Base-by-base conservation (phyloP, 2,113 vertebrate genomes). In the Turnix velox region DNA sequence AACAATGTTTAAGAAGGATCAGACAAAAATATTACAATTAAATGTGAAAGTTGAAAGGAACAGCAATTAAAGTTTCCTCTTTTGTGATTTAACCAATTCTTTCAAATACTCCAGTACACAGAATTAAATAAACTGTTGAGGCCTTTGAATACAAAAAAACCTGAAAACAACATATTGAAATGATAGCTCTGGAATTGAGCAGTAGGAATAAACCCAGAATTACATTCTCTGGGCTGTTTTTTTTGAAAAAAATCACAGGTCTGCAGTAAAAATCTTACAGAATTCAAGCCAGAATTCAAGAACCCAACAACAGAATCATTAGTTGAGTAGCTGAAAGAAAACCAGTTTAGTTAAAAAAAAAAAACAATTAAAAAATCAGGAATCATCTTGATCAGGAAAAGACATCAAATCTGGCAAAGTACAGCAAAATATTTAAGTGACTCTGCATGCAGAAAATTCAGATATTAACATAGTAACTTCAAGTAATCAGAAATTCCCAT, bases 1-100 rank as follows among this genome's bases (percentile, higher is more conserved):
- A 75, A 54, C 19, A 54, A 67, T 0, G 0, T 52, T 61, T 74
- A 69, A 35, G 24, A 58, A 12, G 0, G 5, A 68, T 30, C 39
- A 80, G 30, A 67, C 12, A 73, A 58, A 77, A 84, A 7, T 42
- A 46, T 9, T 28, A 89, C 20, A 63, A 88, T 71, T 6, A 78
- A 55, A 74, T 2, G 8, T 8, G 9, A 30, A 40, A 57, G 8
- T 14, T 2, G 12, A 80, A 79, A 74, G 40, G 74, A 51, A 62
- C 2, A 1, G 10, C 12, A 81, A 30, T 4, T 40, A 4, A 87
- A 67, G 8, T 43, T n/a, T 37, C 20, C 14, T 75, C 9, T 67
- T 81, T 10, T 39, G 19, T 54, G 13, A 65, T 67, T n/a, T 82
- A 76, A 8, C 16, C 17, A 39, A 18, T 20, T 75, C 19, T 75